A percentile compares a stretch with the other conserved stretches of the same genome.
Evolutionary conservation across 2,888 invertebrate genomes (phyloP).

Genomic region (Hemicrepidius hirtus): DNA sequence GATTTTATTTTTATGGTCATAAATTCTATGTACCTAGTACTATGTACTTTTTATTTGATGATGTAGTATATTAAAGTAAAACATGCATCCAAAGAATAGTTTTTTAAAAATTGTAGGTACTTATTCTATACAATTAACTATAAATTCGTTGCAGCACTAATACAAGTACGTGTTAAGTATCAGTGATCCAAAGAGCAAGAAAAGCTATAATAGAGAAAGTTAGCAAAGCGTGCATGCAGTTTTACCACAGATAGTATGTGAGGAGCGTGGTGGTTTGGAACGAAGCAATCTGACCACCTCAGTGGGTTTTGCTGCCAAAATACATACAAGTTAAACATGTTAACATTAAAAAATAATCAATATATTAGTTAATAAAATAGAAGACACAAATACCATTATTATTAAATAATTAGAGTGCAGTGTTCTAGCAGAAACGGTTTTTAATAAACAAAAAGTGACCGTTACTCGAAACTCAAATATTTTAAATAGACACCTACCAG

Average conservation of each 20-base stretch:
- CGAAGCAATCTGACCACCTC: constrained; percentile 71
- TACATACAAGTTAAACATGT: constrained; percentile 55
- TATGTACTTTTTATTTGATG: too few relatives aligned
- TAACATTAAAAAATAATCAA: constrained; percentile 25
- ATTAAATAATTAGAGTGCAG: constrained; percentile 36
- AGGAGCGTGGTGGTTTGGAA: constrained; percentile 70
- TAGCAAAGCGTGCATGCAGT: constrained; percentile 66
- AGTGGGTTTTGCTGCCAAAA: constrained; percentile 70
- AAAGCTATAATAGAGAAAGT: constrained; percentile 39
- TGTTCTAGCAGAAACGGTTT: constrained; percentile 33
- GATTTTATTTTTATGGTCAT: too few relatives aligned
- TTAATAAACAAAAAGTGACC: constrained; percentile 20
- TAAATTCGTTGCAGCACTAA: constrained; percentile 17
- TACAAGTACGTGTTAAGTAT: background rate
- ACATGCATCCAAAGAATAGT: too few relatives aligned
- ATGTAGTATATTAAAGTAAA: too few relatives aligned
- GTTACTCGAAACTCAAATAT: background rate
- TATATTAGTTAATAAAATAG: constrained; percentile 23
- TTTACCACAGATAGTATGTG: constrained; percentile 71
- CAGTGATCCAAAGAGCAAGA: background rate
- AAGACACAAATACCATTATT: constrained; percentile 31
- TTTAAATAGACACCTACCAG: constrained; percentile 77
- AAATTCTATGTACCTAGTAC: too few relatives aligned
- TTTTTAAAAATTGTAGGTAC: too few relatives aligned
- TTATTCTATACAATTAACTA: too few relatives aligned